A percentile compares a stretch with the other conserved stretches of the same genome.
Evolutionary conservation across 2,797 vertebrate species (phyloP).

Genomic region (Taeniopygia guttata): DNA sequence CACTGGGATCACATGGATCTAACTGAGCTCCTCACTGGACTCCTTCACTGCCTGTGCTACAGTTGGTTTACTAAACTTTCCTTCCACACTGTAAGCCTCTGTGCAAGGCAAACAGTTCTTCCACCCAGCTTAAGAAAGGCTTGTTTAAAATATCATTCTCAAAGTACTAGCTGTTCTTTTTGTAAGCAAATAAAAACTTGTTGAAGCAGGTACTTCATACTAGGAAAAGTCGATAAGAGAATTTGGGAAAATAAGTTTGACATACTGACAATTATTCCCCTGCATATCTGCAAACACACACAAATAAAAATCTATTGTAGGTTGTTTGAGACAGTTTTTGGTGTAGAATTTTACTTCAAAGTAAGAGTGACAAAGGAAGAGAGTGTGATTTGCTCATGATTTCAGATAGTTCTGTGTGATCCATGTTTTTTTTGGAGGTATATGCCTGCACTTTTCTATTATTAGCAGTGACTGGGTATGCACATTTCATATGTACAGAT

Average conservation of each 20-base stretch:
- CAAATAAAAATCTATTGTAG: background rate
- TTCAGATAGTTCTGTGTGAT: background rate
- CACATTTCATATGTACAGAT: fast-evolving
- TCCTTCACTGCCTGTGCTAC: background rate
- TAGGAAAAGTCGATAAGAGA: background rate
- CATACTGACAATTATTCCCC: background rate
- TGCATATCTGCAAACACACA: background rate
- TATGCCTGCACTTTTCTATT: background rate
- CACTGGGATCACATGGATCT: background rate
- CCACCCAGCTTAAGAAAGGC: background rate
- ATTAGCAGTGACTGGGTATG: background rate
- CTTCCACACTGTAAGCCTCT: background rate
- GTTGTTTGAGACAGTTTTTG: background rate
- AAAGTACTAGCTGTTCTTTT: background rate
- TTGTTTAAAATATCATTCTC: background rate
- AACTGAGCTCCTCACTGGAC: background rate
- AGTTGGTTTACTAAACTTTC: background rate
- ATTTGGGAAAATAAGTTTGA: background rate
- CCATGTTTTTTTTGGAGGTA: background rate
- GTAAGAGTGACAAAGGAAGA: background rate
- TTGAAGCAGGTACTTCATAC: background rate
- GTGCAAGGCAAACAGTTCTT: background rate
- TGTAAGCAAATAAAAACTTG: background rate
- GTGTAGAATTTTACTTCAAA: background rate
- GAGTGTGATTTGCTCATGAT: background rate